Evolutionary conservation across 92 coral and sea anemone genomes (phyloP).

Genomic region (Porites evermanni): DNA sequence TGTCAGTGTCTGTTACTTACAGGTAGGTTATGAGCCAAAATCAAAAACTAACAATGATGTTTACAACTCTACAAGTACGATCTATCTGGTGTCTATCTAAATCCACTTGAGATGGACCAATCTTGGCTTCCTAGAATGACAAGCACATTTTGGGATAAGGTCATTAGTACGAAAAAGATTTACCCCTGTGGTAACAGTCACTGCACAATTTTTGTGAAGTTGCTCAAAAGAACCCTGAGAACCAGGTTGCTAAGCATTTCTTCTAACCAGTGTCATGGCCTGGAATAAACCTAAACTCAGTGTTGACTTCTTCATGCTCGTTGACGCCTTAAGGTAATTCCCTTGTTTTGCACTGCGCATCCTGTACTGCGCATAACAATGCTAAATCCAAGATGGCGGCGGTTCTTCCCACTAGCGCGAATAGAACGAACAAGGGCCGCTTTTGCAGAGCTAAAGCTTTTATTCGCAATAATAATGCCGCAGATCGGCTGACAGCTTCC

Average conservation of each 20-base stretch:
- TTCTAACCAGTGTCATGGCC: constrained; percentile 19
- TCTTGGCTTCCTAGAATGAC: not conserved
- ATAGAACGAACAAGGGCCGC: no score
- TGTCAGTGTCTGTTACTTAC: constrained; percentile 31
- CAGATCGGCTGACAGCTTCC: no score
- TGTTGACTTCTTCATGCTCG: not conserved
- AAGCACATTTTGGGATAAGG: constrained; percentile 32
- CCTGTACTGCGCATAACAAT: no score
- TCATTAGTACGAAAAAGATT: constrained; percentile 11
- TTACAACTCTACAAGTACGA: constrained; percentile 35
- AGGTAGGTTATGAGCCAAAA: constrained; percentile 17
- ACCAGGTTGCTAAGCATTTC: constrained; percentile 17
- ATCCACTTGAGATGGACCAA: constrained; percentile 36
- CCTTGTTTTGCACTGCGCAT: no score
- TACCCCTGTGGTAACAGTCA: not conserved
- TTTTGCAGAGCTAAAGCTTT: no score
- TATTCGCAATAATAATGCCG: no score
- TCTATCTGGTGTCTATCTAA: constrained; percentile 30
- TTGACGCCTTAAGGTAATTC: no score
- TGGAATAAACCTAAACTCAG: constrained; percentile 9
- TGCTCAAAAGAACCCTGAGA: constrained; percentile 10
- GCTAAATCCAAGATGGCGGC: no score
- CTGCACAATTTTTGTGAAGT: not conserved
- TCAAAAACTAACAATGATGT: constrained; percentile 22
- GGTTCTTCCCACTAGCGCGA: no score